Percentiles rank a stretch among this genome's conserved stretches.
Conservation (phyloP, 2,113 vertebrate species). For the Archocentrus centrarchus region DNA sequence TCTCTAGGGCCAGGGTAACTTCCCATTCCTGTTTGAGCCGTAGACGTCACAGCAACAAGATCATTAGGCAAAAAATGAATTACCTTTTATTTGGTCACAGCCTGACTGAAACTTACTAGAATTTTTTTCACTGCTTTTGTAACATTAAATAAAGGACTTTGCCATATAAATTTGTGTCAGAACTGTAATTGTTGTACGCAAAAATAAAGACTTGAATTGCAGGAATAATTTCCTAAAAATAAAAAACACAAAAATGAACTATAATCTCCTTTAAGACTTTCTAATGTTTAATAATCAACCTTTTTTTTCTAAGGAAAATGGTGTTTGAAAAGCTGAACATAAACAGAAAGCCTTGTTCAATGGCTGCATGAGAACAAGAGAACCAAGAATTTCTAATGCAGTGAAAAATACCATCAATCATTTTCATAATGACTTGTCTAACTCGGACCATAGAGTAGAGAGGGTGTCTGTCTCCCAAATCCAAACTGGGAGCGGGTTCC, state of each 20-base stretch:
- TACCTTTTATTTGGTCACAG: not conserved
- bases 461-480: no score
- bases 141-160: conserved; percentile 59
- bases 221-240: not conserved
- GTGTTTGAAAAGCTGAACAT: not conserved
- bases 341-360: not conserved
- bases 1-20: conserved; percentile 70
- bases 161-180: conserved; percentile 6
- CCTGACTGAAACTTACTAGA: conserved; percentile 21
- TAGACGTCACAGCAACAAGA: conserved; percentile 40
- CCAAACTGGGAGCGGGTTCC: no score
- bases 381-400: not conserved
- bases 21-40: conserved; percentile 79
- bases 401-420: not conserved
- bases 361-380: not conserved
- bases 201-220: not conserved
- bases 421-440: not conserved
- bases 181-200: conserved; percentile 34
- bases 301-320: conserved; percentile 1
- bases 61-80: not conserved
- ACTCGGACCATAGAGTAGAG: not conserved
- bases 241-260: not conserved
- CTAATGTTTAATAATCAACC: not conserved
- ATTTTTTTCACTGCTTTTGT: not conserved
- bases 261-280: not conserved